phyloP scores from a whole-genome alignment of 2,888 invertebrate genomes.

The Sesamia inferens region DNA sequence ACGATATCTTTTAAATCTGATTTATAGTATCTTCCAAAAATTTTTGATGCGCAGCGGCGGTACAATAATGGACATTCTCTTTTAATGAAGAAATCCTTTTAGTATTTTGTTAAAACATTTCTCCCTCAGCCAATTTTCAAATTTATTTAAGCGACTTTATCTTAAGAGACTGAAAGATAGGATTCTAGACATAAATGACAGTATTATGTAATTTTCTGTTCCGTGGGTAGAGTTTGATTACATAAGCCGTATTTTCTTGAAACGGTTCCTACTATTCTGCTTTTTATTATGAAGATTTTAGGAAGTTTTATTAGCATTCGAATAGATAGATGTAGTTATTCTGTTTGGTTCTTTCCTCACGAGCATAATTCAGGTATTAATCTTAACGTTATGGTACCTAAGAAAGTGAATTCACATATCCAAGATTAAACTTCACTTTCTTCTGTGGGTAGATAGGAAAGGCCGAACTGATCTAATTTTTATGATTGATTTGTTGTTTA shows the following conservation, averaged over 20 bases:
- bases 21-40: too few species aligned
- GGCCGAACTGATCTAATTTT: too few species aligned
- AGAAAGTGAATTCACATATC: too few species aligned
- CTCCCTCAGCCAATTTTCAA: not conserved
- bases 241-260: not conserved
- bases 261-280: not conserved
- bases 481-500: too few species aligned
- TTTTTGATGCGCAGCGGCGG: too few species aligned
- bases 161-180: not conserved
- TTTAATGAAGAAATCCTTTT: not conserved
- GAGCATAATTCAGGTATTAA: too few species aligned
- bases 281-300: not conserved
- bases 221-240: not conserved
- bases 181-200: not conserved
- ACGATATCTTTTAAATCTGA: too few species aligned
- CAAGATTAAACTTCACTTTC: too few species aligned
- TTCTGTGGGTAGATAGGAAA: too few species aligned
- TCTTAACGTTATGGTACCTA: too few species aligned
- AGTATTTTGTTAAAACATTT: not conserved
- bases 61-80: too few species aligned
- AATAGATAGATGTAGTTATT: not conserved
- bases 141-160: not conserved
- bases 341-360: too few species aligned
- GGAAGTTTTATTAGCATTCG: not conserved
- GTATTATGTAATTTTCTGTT: conserved; percentile 1